Percentiles rank a stretch among this genome's conserved stretches.
phyloP scores from a whole-genome alignment of 2,888 invertebrate species.

The Embidobia sp. region DNA sequence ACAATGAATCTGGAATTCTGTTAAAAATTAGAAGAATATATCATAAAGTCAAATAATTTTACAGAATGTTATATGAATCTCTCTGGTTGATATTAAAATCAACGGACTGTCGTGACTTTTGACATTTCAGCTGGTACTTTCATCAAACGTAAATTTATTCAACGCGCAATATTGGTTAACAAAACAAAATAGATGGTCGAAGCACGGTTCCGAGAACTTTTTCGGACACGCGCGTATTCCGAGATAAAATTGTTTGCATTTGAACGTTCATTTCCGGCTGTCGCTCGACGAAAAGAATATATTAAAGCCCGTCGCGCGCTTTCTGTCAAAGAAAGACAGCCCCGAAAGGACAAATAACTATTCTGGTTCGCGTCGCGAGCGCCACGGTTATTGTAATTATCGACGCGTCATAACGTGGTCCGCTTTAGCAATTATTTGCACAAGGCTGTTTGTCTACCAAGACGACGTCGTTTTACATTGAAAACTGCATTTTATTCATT shows the following conservation, averaged over 20 bases:
- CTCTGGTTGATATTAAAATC: too few relatives aligned
- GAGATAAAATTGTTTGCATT: conserved; percentile 45
- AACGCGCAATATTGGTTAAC: conserved; percentile 28
- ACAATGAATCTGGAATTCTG: too few relatives aligned
- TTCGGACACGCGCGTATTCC: conserved; percentile 24
- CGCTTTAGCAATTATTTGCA: conserved; percentile 33
- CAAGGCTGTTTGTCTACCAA: conserved; percentile 50
- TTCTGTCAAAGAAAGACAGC: conserved; percentile 9
- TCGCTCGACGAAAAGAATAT: conserved; percentile 39
- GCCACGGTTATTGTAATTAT: conserved; percentile 37
- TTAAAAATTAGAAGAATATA: too few relatives aligned
- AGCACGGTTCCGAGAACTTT: conserved; percentile 33
- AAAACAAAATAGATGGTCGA: conserved; percentile 22
- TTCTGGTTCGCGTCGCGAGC: conserved; percentile 3
- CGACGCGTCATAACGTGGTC: conserved; percentile 23
- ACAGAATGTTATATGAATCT: too few relatives aligned
- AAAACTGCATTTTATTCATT: conserved; percentile 50
- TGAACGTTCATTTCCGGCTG: conserved; percentile 42
- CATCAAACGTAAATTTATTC: conserved; percentile 26
- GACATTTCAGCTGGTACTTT: conserved; percentile 33
- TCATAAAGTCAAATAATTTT: too few relatives aligned
- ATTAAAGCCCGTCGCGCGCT: conserved; percentile 22
- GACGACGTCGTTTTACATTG: conserved; percentile 45
- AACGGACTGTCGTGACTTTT: too few relatives aligned
- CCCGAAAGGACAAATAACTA: conserved; percentile 25